A percentile compares a stretch with the other conserved stretches of the same genome.
Evolutionary conservation across 2,888 invertebrate species (phyloP).

Genomic region (Plemyria rubiginata): DNA sequence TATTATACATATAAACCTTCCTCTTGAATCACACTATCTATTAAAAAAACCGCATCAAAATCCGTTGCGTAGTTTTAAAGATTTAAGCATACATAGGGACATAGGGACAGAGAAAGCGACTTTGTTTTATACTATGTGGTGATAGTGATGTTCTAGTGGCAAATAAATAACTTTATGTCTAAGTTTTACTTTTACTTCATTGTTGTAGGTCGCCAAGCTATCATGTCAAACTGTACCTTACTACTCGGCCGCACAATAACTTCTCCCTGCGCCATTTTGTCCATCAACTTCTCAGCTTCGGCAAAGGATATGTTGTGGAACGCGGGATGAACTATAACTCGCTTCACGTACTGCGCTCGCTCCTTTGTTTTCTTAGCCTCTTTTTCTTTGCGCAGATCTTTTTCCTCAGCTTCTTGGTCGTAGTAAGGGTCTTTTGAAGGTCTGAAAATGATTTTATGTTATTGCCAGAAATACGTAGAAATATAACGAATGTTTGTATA

Average conservation of each 20-base stretch:
- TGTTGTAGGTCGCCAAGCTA: too few relatives aligned
- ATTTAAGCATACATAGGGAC: too few relatives aligned
- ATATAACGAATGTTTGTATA: too few relatives aligned
- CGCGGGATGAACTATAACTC: slow-evolving; percentile 98
- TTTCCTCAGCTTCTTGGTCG: slow-evolving; percentile 93
- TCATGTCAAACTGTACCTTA: slow-evolving; percentile 83
- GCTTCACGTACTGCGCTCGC: slow-evolving; percentile 94
- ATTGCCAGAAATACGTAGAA: neutral
- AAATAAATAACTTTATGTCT: too few relatives aligned
- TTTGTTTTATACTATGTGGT: too few relatives aligned
- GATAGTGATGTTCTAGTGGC: too few relatives aligned
- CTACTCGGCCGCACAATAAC: slow-evolving; percentile 98
- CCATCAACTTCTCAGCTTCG: slow-evolving; percentile 96
- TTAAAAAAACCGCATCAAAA: too few relatives aligned
- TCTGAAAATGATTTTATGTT: slow-evolving; percentile 66
- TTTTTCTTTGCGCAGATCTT: slow-evolving; percentile 90
- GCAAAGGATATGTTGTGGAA: slow-evolving; percentile 98
- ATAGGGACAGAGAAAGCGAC: too few relatives aligned
- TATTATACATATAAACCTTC: too few relatives aligned
- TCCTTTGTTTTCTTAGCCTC: slow-evolving; percentile 93
- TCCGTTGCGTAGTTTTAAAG: too few relatives aligned
- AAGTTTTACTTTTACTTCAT: too few relatives aligned
- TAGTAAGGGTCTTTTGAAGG: slow-evolving; percentile 96
- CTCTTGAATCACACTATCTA: too few relatives aligned
- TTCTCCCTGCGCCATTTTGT: slow-evolving; percentile 97